Base-by-base conservation (phyloP, 2,113 vertebrate genomes). In the Ceyx melanurus region DNA sequence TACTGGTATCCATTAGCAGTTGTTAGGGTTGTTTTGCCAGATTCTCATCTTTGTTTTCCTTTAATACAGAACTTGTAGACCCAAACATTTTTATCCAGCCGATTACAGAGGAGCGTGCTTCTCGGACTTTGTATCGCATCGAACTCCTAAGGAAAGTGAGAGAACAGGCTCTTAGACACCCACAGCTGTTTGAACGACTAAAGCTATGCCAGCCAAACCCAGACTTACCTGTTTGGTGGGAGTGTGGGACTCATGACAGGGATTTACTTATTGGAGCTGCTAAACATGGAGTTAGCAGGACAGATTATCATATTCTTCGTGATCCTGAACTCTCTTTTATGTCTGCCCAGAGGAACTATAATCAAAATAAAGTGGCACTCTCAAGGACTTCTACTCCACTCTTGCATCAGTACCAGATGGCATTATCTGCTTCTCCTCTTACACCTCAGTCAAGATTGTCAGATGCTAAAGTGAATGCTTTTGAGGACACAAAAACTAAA, bases 261-360 rank as follows among this genome's bases (percentile, higher is more conserved):
- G 99, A 99, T 98, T 98, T 99, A 80, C 98, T 99, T 31, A 98
- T 99, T 54, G 99, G 99, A 56, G 99, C 99, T 29, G 99, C 99
- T 81, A 99, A 99, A 86, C 99, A 99, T 1, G 99, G 99, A 17
- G 99, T 99, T 68, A 99, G 99, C 98, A 98, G 99, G 91, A 99
- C 99, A 71, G 99, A 99, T 96, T 99, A 99, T 95, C 99, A 99
- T 97, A 99, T 99, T 95, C 98, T 99, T 80, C 98, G 99, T 75
- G 99, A 99, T 95, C 99, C 99, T 4, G 99, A 99, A 65, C 98
- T 99, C 35, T 98, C 98, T 5, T 99, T 99, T 94, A 99, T 99
- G 98, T 95, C 97, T 26, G 98, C 99, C 58, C 99, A 99, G 64
- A 98, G 98, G 94, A 99, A 96, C 96, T 99, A 98, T 96, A 99